These are phyloP conservation scores for Sitophilus oryzae DNA, from an alignment of 1,140 invertebrate genomes.

Conservation along the genomic window DNA sequence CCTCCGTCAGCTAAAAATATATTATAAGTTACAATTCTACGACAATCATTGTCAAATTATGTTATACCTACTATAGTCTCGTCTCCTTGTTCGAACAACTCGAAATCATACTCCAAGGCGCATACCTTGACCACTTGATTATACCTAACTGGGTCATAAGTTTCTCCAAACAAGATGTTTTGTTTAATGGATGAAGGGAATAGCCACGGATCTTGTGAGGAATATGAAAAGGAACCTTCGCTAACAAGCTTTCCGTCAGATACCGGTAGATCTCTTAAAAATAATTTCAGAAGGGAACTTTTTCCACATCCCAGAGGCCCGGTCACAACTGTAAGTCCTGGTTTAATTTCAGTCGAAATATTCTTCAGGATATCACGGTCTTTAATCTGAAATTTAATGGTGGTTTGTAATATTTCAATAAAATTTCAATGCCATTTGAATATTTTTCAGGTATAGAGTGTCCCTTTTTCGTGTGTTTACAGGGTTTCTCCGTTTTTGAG, in stretches of 20 bases:
- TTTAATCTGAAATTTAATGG: constrained; percentile 15
- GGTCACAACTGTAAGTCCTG: constrained; percentile 63
- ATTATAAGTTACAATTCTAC: too few relatives aligned
- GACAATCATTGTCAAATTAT: too few relatives aligned
- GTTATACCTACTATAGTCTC: constrained; percentile 62
- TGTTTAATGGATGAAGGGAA: constrained; percentile 56
- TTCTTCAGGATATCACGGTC: constrained; percentile 49
- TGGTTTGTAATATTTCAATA: too few relatives aligned
- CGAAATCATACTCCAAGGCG: constrained; percentile 62
- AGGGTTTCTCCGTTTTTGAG: too few relatives aligned
- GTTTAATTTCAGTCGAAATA: constrained; percentile 52
- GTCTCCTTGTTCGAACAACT: constrained; percentile 62
- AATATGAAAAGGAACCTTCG: constrained; percentile 66
- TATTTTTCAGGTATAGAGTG: too few relatives aligned
- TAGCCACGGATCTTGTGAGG: constrained; percentile 75
- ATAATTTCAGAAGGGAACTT: constrained; percentile 62
- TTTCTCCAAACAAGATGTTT: constrained; percentile 60
- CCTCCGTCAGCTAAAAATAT: constrained; percentile 67
- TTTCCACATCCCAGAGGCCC: constrained; percentile 80
- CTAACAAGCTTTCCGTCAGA: constrained; percentile 55
- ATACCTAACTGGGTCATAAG: constrained; percentile 46
- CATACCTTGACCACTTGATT: constrained; percentile 40
- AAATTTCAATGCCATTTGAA: too few relatives aligned
- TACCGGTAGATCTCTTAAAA: constrained; percentile 66
- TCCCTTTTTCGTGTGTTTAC: too few relatives aligned